A percentile compares a stretch with the other conserved stretches of the same genome.
phyloP scores from a whole-genome alignment of 1,140 invertebrate genomes.

The Odontomachus brunneus region DNA sequence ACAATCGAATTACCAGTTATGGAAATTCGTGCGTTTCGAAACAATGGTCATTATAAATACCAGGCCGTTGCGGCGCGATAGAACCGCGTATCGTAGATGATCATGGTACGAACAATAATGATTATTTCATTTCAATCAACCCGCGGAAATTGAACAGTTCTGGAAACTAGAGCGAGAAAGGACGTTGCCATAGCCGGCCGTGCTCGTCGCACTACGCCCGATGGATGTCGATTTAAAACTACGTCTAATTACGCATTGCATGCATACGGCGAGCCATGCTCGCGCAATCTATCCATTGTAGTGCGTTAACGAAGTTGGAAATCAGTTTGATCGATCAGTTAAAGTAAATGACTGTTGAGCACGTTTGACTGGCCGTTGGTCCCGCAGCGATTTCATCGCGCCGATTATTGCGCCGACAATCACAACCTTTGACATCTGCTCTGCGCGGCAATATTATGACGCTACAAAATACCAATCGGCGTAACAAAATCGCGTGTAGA shows the following conservation, averaged over 20 bases:
- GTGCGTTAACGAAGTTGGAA: slow-evolving; percentile 55
- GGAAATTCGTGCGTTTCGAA: slow-evolving; percentile 63
- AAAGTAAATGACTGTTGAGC: slow-evolving; percentile 53
- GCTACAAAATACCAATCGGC: slow-evolving; percentile 42
- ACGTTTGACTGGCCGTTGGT: slow-evolving; percentile 29
- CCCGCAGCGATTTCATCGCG: slow-evolving; percentile 17
- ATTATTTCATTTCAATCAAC: slow-evolving; percentile 72
- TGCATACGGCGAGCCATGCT: neutral
- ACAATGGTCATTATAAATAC: slow-evolving; percentile 66
- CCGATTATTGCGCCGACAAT: slow-evolving; percentile 29
- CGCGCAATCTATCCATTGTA: slow-evolving; percentile 51
- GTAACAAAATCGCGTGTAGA: slow-evolving; percentile 1
- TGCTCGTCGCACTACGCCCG: slow-evolving; percentile 38
- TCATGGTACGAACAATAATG: slow-evolving; percentile 65
- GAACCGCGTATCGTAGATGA: slow-evolving; percentile 51
- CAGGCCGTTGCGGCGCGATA: slow-evolving; percentile 9
- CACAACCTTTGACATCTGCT: slow-evolving; percentile 49
- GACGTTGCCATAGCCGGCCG: neutral
- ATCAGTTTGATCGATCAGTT: slow-evolving; percentile 52
- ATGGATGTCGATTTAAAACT: slow-evolving; percentile 64
- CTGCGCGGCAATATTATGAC: slow-evolving; percentile 23
- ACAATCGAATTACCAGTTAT: slow-evolving; percentile 67
- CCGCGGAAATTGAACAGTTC: slow-evolving; percentile 68
- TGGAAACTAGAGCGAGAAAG: slow-evolving; percentile 24
- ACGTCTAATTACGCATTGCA: slow-evolving; percentile 63